Evolutionary conservation across 2,797 vertebrate species (phyloP).

Genomic region (Lates japonicus): DNA sequence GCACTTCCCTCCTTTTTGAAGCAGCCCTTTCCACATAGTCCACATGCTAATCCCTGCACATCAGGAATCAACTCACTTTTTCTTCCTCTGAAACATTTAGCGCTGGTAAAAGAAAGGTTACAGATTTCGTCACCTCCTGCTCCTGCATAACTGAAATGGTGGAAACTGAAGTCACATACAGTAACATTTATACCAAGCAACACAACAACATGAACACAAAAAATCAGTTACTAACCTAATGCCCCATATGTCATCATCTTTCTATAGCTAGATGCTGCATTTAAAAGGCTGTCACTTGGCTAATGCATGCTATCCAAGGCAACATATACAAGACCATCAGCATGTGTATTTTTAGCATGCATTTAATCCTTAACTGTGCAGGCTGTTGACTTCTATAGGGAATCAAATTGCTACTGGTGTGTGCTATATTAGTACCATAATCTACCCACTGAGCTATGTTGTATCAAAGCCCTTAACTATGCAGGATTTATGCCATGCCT

Average conservation of each 20-base stretch:
- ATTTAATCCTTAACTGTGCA: conserved; percentile 14
- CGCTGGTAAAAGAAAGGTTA: background rate
- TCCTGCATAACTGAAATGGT: background rate
- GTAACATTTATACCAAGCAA: background rate
- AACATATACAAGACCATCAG: background rate
- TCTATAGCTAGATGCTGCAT: background rate
- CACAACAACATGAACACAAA: conserved; percentile 4
- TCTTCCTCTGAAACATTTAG: background rate
- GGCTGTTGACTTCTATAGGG: conserved; percentile 15
- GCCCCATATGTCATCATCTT: background rate
- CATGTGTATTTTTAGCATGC: conserved; percentile 32
- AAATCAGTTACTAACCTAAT: background rate
- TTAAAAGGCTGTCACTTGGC: conserved; percentile 19
- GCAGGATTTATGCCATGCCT: background rate
- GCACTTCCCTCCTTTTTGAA: conserved; percentile 7
- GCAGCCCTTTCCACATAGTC: conserved; percentile 15
- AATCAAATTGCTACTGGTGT: conserved; percentile 9
- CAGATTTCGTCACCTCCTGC: background rate
- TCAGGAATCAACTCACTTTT: conserved; percentile 17
- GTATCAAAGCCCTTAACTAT: background rate
- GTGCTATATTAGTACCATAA: conserved; percentile 16
- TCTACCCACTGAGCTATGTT: background rate
- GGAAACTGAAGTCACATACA: background rate
- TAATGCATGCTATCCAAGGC: conserved; percentile 20
- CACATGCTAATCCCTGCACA: conserved; percentile 36